Percentiles rank a stretch among this genome's conserved stretches.
phyloP scores from a whole-genome alignment of 2,113 vertebrate species.

The Rhombomys opimus region DNA sequence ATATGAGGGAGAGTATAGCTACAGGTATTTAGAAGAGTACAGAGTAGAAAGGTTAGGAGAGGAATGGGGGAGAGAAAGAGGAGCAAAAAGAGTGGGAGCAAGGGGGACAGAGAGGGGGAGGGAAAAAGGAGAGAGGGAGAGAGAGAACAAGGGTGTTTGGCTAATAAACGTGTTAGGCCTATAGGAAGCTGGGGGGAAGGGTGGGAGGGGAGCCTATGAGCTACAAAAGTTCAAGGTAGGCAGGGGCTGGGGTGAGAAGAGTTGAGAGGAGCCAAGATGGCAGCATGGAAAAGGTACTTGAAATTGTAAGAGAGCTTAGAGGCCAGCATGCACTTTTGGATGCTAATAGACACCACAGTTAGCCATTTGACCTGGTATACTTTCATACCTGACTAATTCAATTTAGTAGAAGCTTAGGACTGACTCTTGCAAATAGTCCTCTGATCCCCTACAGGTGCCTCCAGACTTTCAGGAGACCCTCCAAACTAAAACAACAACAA shows the following conservation, averaged over 20 bases:
- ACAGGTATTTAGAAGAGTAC: neutral
- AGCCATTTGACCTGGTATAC: neutral
- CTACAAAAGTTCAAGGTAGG: neutral
- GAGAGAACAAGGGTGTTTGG: neutral
- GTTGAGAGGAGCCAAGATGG: no score
- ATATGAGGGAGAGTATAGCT: neutral
- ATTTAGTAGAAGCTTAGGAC: neutral
- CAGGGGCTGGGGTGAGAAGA: no score
- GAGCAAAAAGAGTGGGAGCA: neutral
- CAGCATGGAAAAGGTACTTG: neutral
- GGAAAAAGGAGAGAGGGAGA: neutral
- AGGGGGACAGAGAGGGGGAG: neutral
- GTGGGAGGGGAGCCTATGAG: neutral
- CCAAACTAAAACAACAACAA: neutral
- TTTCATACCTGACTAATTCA: neutral
- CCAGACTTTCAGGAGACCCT: neutral
- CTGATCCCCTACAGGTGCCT: neutral
- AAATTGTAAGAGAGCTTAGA: neutral
- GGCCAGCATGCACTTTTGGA: neutral
- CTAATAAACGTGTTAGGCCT: neutral
- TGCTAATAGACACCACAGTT: neutral
- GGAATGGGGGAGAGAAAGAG: neutral
- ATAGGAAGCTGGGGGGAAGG: neutral
- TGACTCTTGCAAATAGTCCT: neutral
- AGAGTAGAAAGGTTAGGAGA: neutral